Base-by-base conservation (phyloP, 1,140 invertebrate genomes). In the Pseudomyrmex dendroicus region DNA sequence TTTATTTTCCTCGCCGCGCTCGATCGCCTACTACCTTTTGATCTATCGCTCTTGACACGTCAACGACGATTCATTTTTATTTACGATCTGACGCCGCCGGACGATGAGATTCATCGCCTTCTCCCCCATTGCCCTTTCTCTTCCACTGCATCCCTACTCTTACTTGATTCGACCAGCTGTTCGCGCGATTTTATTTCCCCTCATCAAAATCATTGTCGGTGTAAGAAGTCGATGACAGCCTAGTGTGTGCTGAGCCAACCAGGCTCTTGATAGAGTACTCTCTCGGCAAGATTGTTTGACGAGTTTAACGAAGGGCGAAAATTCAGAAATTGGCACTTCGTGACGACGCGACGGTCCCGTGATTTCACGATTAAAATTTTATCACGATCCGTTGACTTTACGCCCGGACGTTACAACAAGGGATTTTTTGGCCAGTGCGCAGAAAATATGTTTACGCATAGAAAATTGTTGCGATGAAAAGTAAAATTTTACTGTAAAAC, bases 51-150 rank as follows among this genome's bases (percentile, higher is more conserved):
- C 82, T 61, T 66, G 73, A 74, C 57, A 56, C 73, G 83, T 64
- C 84, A 76, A 85, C 83, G 80, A 35, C 83, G 89, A 90, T 90
- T 91, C 87, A 89, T 91, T 92, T 91, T 92, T 92, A 92, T 92
- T 92, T 91, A 91, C 91, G 87, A 87, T 74, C 74, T 62, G 50
- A 66, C 84, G 82, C 35, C 61, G 59, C 57, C 12, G 50, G 20
- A 22, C 85, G 83, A 85, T 84, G 85, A 84, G 73, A 80, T 80
- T 80, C 76, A 70, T 62, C 76, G 67, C 54, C 76, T 80, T 70
- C 50, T 61, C 52, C 35, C 0, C 35, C 56, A 59, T 48, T 17
- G 52, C 10, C 20, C 76, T 54, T 70, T 50, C 22, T n/a, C 8
- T 20, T n/a, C 20, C 8, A 2, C 15, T 48, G 15, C 17, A 17